A percentile compares a stretch with the other conserved stretches of the same genome.
These are phyloP conservation scores for Ormyrus nitidulus DNA, from an alignment of 2,888 invertebrate genomes.

Conservation along the genomic window DNA sequence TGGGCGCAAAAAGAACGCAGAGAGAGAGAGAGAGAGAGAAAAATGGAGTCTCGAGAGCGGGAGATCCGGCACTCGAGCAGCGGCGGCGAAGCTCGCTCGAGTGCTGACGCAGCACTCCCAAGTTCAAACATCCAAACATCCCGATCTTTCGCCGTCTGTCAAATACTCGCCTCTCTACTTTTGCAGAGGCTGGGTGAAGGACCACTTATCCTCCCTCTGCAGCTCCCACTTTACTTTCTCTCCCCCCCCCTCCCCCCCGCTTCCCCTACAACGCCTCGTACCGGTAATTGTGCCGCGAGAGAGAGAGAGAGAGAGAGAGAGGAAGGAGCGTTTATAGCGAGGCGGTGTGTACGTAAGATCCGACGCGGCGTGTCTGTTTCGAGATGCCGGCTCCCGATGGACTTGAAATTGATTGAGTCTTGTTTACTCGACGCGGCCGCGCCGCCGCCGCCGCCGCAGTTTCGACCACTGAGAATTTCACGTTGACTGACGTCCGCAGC, in stretches of 20 bases:
- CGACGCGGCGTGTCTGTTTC: background rate
- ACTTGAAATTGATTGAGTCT: conserved; percentile 36
- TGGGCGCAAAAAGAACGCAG: background rate
- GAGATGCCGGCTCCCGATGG: conserved; percentile 12
- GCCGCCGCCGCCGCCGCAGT: background rate
- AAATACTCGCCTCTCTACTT: conserved; percentile 56
- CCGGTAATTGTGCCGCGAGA: conserved; percentile 37
- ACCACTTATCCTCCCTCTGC: conserved; percentile 70
- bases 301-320: background rate
- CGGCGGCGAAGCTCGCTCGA: conserved; percentile 59
- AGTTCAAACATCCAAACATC: conserved; percentile 75
- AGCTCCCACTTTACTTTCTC: conserved; percentile 54
- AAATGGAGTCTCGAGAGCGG: conserved; percentile 6
- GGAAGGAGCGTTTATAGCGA: background rate
- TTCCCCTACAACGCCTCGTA: conserved; percentile 23
- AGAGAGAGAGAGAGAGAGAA: conserved; percentile 1
- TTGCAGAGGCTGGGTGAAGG: conserved; percentile 62
- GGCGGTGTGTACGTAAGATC: background rate
- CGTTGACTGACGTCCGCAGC: conserved; percentile 3
- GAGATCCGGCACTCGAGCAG: conserved; percentile 32
- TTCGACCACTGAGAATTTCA: background rate
- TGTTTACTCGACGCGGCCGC: conserved; percentile 9
- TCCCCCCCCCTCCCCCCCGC: background rate
- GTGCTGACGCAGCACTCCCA: conserved; percentile 73
- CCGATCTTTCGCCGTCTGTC: conserved; percentile 73